phyloP scores from a whole-genome alignment of 1,140 invertebrate genomes.

The Sinonovacula constricta region DNA sequence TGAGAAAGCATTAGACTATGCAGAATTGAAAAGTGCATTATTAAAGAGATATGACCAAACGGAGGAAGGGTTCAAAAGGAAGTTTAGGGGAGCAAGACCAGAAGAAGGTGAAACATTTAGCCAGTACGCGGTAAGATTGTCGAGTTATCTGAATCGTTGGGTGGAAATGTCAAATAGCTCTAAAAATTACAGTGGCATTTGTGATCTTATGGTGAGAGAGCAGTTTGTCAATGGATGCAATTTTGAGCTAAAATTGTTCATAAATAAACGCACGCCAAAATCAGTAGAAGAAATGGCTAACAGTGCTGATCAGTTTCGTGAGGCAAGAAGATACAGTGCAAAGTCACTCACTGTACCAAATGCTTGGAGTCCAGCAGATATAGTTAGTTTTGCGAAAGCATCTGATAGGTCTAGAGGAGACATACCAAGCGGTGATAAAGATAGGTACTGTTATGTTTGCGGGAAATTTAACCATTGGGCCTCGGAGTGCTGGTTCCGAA shows the following conservation, averaged over 20 bases:
- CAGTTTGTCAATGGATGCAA: conserved; percentile 22
- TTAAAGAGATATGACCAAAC: conserved; percentile 53
- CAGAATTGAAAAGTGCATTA: conserved; percentile 53
- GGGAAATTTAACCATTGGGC: background rate
- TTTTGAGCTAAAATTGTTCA: conserved; percentile 16
- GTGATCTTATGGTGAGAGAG: conserved; percentile 24
- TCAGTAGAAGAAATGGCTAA: conserved; percentile 36
- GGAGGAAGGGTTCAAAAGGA: conserved; percentile 51
- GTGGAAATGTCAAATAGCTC: conserved; percentile 11
- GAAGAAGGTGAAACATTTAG: conserved; percentile 51
- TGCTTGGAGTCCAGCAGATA: background rate
- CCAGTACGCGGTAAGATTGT: conserved; percentile 20
- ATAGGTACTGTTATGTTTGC: background rate
- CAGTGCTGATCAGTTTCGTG: conserved; percentile 46
- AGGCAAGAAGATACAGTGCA: conserved; percentile 19
- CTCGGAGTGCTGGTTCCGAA: background rate
- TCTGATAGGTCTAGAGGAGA: background rate
- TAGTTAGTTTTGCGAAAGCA: background rate
- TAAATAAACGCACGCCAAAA: conserved; percentile 35
- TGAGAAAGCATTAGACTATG: conserved; percentile 48
- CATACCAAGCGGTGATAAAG: background rate
- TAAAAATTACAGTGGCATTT: background rate
- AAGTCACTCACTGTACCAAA: no score
- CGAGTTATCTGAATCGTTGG: conserved; percentile 18
- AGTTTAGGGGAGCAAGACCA: conserved; percentile 43